Evolutionary conservation across 2,113 vertebrate genomes (phyloP), one percentile per base, ranked within the genome.

Genomic region (Hystrix cristata): DNA sequence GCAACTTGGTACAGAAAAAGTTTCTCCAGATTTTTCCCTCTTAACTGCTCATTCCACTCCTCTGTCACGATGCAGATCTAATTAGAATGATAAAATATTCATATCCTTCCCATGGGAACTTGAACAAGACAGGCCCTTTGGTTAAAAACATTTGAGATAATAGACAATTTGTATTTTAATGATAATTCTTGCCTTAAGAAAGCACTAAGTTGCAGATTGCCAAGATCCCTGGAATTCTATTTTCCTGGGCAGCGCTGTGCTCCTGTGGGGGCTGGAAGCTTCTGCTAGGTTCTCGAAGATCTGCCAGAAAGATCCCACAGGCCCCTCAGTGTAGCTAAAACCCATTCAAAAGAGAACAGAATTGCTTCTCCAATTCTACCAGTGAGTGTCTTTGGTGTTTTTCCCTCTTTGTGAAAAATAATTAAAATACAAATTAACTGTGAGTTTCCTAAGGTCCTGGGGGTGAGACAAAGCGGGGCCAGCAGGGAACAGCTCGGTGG

Each of bases 341-440:
- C 19, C 38, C 8, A 25, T 29, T 90, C n/a, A 55, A 71, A 46
- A 96, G 64, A 59, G 29, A 90, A 83, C 1, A 81, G 67, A 72
- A 53, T 51, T 2, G 0, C 27, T 3, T 69, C 51, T 85, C 46
- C 69, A 23, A 25, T 10, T 15, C 2, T 4, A 59, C 51, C 27
- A 82, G 64, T 38, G 38, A 38, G 34, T 34, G 4, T 11, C 69
- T 87, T 79, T 18, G 25, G 53, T 34, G 53, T 2, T 67, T 46
- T 51, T 74, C 8, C 10, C 27, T 14, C 31, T 92, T 34, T 19
- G 1, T 16, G 84, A 78, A 92, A 95, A 79, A 81, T 55, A 11
- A 90, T 51, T 43, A 64, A 95, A 82, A 88, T 94, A 87, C 69
- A 96, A 90, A 92, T 92, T 71, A 92, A 81, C 90, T 4, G 11